These are phyloP conservation scores for Tetramorium parvispinum DNA, from an alignment of 1,140 invertebrate species.

Conservation along the genomic window DNA sequence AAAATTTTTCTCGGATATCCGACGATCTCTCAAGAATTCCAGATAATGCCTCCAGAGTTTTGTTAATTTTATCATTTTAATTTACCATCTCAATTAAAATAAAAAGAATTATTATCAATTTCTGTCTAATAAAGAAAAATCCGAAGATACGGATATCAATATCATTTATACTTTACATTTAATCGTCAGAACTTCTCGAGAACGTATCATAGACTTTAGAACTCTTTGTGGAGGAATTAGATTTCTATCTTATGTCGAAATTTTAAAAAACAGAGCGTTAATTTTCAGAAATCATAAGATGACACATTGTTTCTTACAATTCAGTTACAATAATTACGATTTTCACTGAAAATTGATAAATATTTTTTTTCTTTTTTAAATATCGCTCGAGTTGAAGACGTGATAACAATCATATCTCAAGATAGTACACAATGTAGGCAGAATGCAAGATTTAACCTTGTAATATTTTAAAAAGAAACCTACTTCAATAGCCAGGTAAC, in stretches of 20 bases:
- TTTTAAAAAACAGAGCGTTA: background rate
- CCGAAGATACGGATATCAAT: too few relatives aligned
- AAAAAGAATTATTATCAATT: background rate
- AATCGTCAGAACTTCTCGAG: background rate
- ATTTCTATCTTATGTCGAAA: background rate
- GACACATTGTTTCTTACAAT: background rate
- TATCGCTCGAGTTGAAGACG: background rate
- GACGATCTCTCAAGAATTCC: background rate
- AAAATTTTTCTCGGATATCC: slow-evolving; percentile 3
- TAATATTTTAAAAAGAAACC: slow-evolving; percentile 12
- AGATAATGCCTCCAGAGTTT: background rate
- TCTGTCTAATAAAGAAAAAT: too few relatives aligned
- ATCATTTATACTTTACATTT: too few relatives aligned
- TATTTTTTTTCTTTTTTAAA: background rate
- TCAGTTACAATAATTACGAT: background rate
- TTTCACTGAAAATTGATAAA: background rate
- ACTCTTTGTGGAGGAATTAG: background rate
- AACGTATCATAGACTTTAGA: background rate
- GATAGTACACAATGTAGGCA: background rate
- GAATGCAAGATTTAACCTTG: slow-evolving; percentile 19
- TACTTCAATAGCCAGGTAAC: background rate
- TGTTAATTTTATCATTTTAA: background rate
- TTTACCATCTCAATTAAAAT: background rate
- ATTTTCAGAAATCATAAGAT: background rate
- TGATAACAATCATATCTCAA: background rate